Conservation (phyloP, 2,113 vertebrate genomes). For the Gobiocypris rarus region DNA sequence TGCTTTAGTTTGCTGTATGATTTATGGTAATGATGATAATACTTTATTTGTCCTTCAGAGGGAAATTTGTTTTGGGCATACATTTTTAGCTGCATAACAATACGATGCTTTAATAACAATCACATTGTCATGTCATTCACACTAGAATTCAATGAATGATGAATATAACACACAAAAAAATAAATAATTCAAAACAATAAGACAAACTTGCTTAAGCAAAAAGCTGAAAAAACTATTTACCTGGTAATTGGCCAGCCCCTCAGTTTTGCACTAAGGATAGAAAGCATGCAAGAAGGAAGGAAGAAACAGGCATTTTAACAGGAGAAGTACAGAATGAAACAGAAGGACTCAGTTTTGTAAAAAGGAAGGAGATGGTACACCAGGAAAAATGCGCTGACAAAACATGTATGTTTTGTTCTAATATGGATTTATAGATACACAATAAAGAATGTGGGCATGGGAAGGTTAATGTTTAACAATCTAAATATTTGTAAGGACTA, state of each 20-base stretch:
- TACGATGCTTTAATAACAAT: neutral
- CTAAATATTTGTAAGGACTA: neutral
- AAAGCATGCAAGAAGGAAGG: constrained; percentile 77
- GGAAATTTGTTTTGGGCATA: neutral
- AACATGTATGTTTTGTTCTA: neutral
- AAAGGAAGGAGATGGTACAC: constrained; percentile 9
- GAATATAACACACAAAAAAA: neutral
- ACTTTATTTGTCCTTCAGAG: neutral
- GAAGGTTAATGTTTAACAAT: neutral
- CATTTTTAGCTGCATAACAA: neutral
- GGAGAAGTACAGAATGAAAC: constrained; percentile 73
- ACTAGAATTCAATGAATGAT: neutral
- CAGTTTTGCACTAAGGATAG: constrained; percentile 96
- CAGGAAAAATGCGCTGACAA: neutral
- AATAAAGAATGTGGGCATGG: neutral
- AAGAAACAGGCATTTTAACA: constrained; percentile 77
- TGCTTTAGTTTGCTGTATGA: too few species aligned
- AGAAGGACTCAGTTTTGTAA: constrained; percentile 42
- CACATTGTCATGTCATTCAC: too few species aligned
- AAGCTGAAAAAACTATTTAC: constrained; percentile 78
- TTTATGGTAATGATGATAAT: neutral
- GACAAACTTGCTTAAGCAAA: constrained; percentile 31
- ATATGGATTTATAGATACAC: constrained; percentile 10
- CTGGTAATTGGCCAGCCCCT: constrained; percentile 86
- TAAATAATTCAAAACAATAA: neutral